Conservation (phyloP, 1,140 invertebrate genomes). For the Himalopsyche phryganea region DNA sequence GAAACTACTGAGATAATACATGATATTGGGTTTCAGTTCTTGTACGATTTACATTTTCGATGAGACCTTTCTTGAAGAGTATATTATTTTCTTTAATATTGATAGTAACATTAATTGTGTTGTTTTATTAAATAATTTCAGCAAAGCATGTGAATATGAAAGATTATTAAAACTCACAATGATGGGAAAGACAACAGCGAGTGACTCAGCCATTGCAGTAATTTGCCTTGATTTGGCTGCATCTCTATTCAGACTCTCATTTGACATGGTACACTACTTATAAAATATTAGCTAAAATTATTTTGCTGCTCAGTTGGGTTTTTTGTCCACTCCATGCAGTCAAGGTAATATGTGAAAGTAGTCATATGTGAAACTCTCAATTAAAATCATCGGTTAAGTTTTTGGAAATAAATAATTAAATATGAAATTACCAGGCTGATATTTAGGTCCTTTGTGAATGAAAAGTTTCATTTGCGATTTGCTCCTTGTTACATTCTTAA, state of each 20-base stretch:
- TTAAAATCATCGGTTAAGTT: background rate
- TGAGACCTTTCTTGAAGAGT: too few relatives aligned
- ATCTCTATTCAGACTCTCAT: conserved; percentile 18
- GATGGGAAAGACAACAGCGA: conserved; percentile 30
- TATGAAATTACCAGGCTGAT: background rate
- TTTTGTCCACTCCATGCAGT: too few relatives aligned
- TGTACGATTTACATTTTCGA: too few relatives aligned
- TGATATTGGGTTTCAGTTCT: too few relatives aligned
- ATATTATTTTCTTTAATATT: too few relatives aligned
- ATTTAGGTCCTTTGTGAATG: background rate
- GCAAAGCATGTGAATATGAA: conserved; percentile 38
- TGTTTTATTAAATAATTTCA: conserved; percentile 32
- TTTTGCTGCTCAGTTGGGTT: too few relatives aligned
- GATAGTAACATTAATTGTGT: too few relatives aligned
- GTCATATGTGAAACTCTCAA: background rate
- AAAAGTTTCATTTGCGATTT: too few relatives aligned
- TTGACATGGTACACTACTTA: conserved; percentile 36
- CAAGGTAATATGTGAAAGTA: background rate
- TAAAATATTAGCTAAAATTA: background rate
- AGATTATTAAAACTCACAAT: conserved; percentile 36
- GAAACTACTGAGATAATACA: too few relatives aligned
- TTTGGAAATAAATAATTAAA: background rate
- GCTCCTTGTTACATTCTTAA: too few relatives aligned
- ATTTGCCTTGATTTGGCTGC: conserved; percentile 39
- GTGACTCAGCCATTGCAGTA: conserved; percentile 36